Evolutionary conservation across 2,113 vertebrate genomes (phyloP).

Genomic region (cat (Felis catus)): DNA sequence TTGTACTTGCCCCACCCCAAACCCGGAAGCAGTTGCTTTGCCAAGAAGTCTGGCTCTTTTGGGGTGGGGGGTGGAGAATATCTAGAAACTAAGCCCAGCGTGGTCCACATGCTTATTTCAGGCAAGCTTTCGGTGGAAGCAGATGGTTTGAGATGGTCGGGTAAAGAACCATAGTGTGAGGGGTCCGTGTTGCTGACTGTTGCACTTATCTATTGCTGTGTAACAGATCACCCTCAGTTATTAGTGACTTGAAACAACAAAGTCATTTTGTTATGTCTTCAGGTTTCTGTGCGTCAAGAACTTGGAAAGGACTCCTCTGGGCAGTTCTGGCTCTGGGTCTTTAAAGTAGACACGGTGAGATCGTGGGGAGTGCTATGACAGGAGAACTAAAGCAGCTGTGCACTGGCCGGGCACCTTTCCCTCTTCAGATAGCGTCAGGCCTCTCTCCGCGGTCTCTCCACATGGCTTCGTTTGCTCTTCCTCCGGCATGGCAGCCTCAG

Average conservation of each 20-base stretch:
- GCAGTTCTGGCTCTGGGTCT: neutral
- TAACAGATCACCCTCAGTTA: neutral
- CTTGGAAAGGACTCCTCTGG: neutral
- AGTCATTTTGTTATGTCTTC: neutral
- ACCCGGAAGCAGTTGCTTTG: neutral
- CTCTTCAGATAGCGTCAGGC: neutral
- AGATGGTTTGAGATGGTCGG: neutral
- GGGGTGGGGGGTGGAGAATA: neutral
- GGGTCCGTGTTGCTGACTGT: neutral
- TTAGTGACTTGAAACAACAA: neutral
- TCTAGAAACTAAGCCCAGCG: neutral
- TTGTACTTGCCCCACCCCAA: neutral
- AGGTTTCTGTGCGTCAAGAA: neutral
- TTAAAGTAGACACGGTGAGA: neutral
- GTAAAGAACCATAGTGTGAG: neutral
- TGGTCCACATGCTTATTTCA: neutral
- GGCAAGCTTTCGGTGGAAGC: neutral
- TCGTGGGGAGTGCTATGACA: rapidly evolving
- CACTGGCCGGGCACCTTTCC: too few relatives aligned
- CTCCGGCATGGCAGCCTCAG: neutral
- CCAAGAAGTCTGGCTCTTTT: neutral
- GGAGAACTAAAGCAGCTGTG: neutral
- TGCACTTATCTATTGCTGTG: rapidly evolving
- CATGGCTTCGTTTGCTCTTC: neutral
- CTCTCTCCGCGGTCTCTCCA: neutral